Conservation (phyloP, 2,113 vertebrate species). For the Silurus asotus region DNA sequence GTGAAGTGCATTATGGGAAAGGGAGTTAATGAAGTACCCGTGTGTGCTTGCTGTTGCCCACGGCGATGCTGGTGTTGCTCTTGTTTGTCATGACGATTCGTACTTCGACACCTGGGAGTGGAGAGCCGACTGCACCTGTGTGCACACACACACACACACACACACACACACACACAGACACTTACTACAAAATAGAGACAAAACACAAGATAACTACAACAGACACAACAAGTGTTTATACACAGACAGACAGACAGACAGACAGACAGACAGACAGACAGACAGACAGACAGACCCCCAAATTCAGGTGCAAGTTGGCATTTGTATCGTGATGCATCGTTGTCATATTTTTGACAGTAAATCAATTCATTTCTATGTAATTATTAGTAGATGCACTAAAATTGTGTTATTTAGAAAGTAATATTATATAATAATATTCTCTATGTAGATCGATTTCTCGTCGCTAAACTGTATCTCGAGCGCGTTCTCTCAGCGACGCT, state of each 20-base stretch:
- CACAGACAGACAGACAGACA: background rate
- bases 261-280: too few species aligned
- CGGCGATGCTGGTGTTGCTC: slow-evolving; percentile 69
- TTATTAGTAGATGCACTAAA: too few species aligned
- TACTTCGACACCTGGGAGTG: slow-evolving; percentile 83
- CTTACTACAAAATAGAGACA: background rate
- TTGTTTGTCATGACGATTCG: slow-evolving; percentile 75
- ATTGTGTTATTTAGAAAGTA: too few species aligned
- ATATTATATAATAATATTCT: too few species aligned
- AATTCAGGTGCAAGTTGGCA: too few species aligned
- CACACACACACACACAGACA: slow-evolving; percentile 19
- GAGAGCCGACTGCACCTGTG: slow-evolving; percentile 88
- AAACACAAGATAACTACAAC: background rate
- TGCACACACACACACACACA: slow-evolving; percentile 11
- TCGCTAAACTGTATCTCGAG: too few species aligned
- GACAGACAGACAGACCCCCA: too few species aligned
- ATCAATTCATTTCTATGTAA: too few species aligned
- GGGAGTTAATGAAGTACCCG: slow-evolving; percentile 76
- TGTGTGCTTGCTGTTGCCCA: slow-evolving; percentile 76
- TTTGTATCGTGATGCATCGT: too few species aligned
- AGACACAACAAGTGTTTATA: background rate
- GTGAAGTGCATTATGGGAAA: background rate
- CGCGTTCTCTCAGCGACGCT: too few species aligned
- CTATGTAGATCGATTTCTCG: too few species aligned
- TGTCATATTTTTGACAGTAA: too few species aligned